A percentile compares a stretch with the other conserved stretches of the same genome.
phyloP scores from a whole-genome alignment of 1,140 invertebrate species.

The Temnothorax curvispinosus region DNA sequence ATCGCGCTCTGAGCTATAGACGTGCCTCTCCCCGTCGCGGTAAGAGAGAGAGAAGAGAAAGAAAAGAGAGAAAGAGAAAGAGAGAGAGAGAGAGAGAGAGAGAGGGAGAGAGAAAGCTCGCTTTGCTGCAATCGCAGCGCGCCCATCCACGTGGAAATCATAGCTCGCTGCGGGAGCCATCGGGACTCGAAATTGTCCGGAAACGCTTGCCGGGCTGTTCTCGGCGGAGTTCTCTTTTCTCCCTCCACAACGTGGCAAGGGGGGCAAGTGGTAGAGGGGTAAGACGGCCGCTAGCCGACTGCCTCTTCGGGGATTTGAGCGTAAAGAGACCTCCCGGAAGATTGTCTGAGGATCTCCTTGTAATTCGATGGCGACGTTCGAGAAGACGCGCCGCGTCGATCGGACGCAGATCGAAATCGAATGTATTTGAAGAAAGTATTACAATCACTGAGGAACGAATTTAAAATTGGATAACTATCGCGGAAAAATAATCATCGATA shows the following conservation, averaged over 20 bases:
- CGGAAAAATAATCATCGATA: background rate
- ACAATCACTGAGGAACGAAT: constrained; percentile 15
- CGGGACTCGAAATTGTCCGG: constrained; percentile 83
- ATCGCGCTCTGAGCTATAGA: constrained; percentile 80
- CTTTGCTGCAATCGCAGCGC: constrained; percentile 82
- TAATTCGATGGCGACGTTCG: constrained; percentile 64
- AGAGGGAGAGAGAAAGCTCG: constrained; percentile 62
- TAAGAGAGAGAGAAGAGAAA: constrained; percentile 14
- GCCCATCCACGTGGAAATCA: constrained; percentile 83
- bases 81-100: background rate
- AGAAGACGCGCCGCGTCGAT: constrained; percentile 6
- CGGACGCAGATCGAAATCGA: constrained; percentile 60
- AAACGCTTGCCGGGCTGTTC: constrained; percentile 74
- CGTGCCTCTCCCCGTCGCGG: constrained; percentile 59
- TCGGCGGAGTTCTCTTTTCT: constrained; percentile 57
- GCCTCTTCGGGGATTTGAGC: constrained; percentile 71
- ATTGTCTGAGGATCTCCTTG: constrained; percentile 65
- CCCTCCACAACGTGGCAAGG: background rate
- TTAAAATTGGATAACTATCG: constrained; percentile 1
- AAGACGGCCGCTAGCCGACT: constrained; percentile 22
- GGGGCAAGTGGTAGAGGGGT: background rate
- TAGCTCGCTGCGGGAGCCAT: constrained; percentile 79
- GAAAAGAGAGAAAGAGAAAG: background rate
- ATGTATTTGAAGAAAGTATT: constrained; percentile 38
- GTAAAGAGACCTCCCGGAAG: constrained; percentile 59